A percentile compares a stretch with the other conserved stretches of the same genome.
Evolutionary conservation across 2,888 invertebrate genomes (phyloP).

Genomic region (Podabrus alpinus): DNA sequence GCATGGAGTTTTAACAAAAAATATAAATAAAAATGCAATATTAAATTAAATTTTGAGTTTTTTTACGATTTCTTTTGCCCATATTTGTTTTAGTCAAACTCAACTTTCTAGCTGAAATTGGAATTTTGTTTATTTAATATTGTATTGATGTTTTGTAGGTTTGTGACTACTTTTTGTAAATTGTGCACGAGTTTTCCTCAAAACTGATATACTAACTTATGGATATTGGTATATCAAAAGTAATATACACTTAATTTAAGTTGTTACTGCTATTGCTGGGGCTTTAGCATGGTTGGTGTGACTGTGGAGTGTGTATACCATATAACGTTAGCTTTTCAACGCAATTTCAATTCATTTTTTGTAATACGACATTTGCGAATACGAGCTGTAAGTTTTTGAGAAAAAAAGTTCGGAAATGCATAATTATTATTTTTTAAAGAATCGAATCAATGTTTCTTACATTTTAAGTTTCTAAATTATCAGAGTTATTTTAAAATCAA

Average conservation of each 20-base stretch:
- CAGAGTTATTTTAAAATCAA: neutral
- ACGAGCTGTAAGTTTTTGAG: no score
- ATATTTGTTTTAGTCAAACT: neutral
- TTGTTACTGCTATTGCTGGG: slow-evolving; percentile 46
- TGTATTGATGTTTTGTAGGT: neutral
- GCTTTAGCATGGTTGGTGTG: slow-evolving; percentile 40
- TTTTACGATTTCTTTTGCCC: neutral
- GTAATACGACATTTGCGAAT: neutral
- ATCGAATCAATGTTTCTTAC: no score
- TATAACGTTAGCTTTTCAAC: neutral
- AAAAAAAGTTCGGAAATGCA: no score
- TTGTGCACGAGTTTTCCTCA: neutral
- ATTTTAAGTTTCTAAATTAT: no score
- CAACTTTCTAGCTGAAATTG: neutral
- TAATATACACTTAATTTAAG: slow-evolving; percentile 33
- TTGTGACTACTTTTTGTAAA: neutral
- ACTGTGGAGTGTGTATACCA: slow-evolving; percentile 23
- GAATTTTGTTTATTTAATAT: neutral
- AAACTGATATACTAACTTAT: slow-evolving; percentile 17
- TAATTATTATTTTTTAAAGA: no score
- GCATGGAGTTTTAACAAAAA: slow-evolving; percentile 29
- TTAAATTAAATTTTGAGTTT: neutral
- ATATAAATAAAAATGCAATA: neutral
- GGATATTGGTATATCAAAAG: slow-evolving; percentile 36
- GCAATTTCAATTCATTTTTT: neutral